Evolutionary conservation across 2,113 vertebrate species (phyloP).

Genomic region (Phaethornis superciliosus): DNA sequence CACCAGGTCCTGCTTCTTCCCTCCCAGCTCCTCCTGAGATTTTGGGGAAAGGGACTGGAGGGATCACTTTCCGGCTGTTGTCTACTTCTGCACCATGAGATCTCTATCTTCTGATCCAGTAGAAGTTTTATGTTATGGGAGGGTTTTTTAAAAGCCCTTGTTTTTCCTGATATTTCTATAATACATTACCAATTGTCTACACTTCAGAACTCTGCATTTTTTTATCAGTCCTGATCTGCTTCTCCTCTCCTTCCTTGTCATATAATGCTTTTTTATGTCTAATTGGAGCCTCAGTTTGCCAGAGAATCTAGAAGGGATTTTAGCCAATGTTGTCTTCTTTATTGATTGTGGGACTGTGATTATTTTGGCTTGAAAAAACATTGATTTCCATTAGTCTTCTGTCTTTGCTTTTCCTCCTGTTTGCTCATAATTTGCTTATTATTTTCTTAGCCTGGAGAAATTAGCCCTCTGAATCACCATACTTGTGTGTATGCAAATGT

Average conservation of each 20-base stretch:
- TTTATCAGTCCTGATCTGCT: neutral
- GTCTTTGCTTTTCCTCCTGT: neutral
- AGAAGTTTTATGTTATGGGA: neutral
- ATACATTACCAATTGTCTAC: neutral
- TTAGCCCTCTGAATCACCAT: neutral
- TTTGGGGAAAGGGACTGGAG: neutral
- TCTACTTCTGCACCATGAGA: neutral
- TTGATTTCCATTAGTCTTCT: conserved; percentile 40
- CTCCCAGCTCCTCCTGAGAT: neutral
- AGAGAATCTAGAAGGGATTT: conserved; percentile 14
- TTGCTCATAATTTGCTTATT: neutral
- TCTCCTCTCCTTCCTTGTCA: neutral
- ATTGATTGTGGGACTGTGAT: neutral
- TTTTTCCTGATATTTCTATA: neutral
- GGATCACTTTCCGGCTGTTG: neutral
- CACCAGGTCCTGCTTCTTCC: neutral
- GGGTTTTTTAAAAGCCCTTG: neutral
- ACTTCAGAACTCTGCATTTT: neutral
- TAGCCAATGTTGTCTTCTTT: conserved; percentile 19
- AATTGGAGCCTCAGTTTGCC: neutral
- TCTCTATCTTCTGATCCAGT: neutral
- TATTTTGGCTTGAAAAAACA: conserved; percentile 14
- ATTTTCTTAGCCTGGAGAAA: neutral
- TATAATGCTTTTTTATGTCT: neutral
- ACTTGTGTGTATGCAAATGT: neutral